phyloP scores from a whole-genome alignment of 2,888 invertebrate species.

The Hirtodrosophila trivittata region DNA sequence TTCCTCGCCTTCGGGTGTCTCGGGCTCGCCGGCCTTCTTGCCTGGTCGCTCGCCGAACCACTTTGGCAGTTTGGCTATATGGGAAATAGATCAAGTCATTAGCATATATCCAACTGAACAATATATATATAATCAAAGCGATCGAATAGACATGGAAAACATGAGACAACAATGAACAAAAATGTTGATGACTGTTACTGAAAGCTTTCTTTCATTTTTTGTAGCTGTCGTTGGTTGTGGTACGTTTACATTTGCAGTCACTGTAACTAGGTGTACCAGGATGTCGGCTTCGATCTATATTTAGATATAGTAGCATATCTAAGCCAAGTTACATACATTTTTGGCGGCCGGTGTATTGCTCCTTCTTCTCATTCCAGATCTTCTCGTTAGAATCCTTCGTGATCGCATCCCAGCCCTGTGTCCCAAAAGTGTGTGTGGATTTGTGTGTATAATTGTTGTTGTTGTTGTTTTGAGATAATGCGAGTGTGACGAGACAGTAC shows the following conservation, averaged over 20 bases:
- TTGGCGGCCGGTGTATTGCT: slow-evolving; percentile 94
- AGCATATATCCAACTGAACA: background rate
- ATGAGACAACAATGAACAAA: slow-evolving; percentile 67
- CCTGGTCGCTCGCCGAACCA: slow-evolving; percentile 98
- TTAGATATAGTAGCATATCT: background rate
- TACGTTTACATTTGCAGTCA: no score
- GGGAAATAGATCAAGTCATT: background rate
- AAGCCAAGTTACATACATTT: slow-evolving; percentile 89
- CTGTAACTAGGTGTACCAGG: no score
- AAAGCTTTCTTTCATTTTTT: slow-evolving; percentile 20
- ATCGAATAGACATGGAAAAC: slow-evolving; percentile 33
- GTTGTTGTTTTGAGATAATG: slow-evolving; percentile 19
- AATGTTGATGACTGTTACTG: slow-evolving; percentile 21
- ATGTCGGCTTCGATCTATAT: no score
- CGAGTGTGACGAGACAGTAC: slow-evolving; percentile 44
- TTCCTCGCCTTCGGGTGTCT: slow-evolving; percentile 96
- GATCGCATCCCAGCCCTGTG: slow-evolving; percentile 93
- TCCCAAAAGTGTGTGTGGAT: slow-evolving; percentile 18
- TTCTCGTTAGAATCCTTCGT: slow-evolving; percentile 94
- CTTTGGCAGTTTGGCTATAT: slow-evolving; percentile 94
- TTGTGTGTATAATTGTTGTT: slow-evolving; percentile 18
- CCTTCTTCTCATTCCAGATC: slow-evolving; percentile 93
- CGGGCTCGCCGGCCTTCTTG: slow-evolving; percentile 94
- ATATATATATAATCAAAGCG: background rate
- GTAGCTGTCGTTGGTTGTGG: slow-evolving; percentile 23